A percentile compares a stretch with the other conserved stretches of the same genome.
These are phyloP conservation scores for Diarsia rubi DNA, from an alignment of 2,888 invertebrate genomes.

Conservation along the genomic window DNA sequence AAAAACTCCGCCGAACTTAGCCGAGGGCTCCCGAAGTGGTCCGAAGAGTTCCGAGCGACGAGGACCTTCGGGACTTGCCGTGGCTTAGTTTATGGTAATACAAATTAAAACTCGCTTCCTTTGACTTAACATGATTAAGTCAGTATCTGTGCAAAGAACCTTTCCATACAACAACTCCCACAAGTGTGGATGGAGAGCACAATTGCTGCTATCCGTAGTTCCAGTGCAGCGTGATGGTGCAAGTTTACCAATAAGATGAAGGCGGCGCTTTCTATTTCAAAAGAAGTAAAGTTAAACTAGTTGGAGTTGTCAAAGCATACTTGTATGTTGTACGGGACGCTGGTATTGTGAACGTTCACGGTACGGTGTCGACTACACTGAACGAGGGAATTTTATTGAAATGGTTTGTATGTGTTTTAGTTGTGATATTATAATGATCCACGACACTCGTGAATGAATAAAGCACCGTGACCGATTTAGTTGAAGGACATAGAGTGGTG, in stretches of 20 bases:
- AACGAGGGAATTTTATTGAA: neutral
- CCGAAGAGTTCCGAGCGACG: conserved; percentile 12
- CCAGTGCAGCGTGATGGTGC: neutral
- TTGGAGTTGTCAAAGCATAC: conserved; percentile 9
- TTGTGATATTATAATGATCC: neutral
- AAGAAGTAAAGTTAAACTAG: conserved; percentile 16
- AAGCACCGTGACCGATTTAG: neutral
- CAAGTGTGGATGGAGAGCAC: neutral
- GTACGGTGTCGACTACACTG: neutral
- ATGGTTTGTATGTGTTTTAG: neutral
- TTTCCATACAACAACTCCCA: too few relatives aligned
- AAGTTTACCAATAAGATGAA: conserved; percentile 19
- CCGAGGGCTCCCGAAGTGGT: conserved; percentile 40
- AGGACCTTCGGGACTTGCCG: conserved; percentile 17
- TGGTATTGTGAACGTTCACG: neutral
- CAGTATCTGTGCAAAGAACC: neutral
- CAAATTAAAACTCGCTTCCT: conserved; percentile 39
- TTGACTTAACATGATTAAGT: conserved; percentile 19
- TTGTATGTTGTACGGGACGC: conserved; percentile 3
- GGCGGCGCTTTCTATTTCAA: conserved; percentile 27
- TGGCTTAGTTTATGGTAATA: conserved; percentile 46
- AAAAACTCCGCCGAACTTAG: conserved; percentile 53
- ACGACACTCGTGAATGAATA: neutral
- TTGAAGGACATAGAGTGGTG: neutral
- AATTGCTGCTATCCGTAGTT: neutral